Evolutionary conservation across 2,888 invertebrate genomes (phyloP), one percentile per base, ranked within the genome.

Genomic region (Barypeithes pellucidus): DNA sequence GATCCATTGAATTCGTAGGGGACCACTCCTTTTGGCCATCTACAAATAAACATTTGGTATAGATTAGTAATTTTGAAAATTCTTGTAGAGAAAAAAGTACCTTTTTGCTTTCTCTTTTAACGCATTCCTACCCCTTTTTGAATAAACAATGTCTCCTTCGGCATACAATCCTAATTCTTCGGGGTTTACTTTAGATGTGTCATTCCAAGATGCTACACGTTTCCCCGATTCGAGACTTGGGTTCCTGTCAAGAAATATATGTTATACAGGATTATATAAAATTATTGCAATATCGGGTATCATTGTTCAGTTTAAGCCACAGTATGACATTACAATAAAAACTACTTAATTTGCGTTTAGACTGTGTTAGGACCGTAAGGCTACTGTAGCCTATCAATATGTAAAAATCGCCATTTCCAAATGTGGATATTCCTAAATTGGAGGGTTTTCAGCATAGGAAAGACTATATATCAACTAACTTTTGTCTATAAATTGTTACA

Each of bases 91-190:
- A 12, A 14, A 57, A 16, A 65, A 14, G 33, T 80, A 81, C 65
- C 77, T 11, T 7, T 73, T 54, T 7, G 75, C 72, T 52, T 79
- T 67, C 14, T 72, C 78, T 59, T 81, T 33, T 18, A 79, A n/a
- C 7, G 79, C 78, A 73, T 81, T 81, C 47, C 80, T 74, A 24
- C 63, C 45, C 9, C 62, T 69, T 20, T 61, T 67, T 0, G 93
- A 92, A 78, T 93, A 89, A 29, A 94, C 85, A 67, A 95, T 94
- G 79, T 95, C 95, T 8, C 83, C 84, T 83, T 95, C 92, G 0
- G 90, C 88, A 80, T 94, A 95, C 61, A 89, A 90, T 0, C 95
- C 94, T 82, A 93, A 85, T 82, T 95, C 95, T 83, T 95, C 95
- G 0, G 95, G 94, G 84, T 95, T 94, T 69, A 90, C 86, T 0